Percentiles rank a stretch among this genome's conserved stretches.
These are phyloP conservation scores for Tanytarsus gracilentus DNA, from an alignment of 2,888 invertebrate genomes.

Conservation along the genomic window DNA sequence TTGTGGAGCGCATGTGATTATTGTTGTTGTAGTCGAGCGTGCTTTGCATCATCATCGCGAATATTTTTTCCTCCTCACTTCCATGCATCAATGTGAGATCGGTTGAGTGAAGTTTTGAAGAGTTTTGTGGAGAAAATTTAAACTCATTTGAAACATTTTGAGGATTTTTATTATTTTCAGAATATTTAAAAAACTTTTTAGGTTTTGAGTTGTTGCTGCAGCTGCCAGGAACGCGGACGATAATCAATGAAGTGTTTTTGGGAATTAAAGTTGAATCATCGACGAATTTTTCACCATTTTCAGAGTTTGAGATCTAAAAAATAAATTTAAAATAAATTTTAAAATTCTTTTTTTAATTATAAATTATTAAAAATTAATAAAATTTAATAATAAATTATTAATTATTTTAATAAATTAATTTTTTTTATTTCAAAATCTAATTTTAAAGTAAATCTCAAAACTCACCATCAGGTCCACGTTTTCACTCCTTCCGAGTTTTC, in stretches of 20 bases:
- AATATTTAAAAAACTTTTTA: neutral
- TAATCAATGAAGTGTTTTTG: constrained; percentile 93
- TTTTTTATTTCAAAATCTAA: neutral
- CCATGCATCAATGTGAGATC: constrained; percentile 84
- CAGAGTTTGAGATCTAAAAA: neutral
- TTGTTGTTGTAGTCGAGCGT: constrained; percentile 95
- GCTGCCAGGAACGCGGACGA: constrained; percentile 82
- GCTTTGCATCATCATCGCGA: constrained; percentile 95
- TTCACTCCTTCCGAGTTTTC: neutral
- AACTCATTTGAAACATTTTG: constrained; percentile 40
- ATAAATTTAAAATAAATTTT: neutral
- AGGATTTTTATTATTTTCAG: constrained; percentile 35
- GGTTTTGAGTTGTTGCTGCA: neutral
- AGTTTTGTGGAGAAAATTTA: constrained; percentile 45
- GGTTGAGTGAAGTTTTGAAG: too few species aligned
- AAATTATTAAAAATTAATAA: neutral
- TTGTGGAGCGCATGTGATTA: constrained; percentile 80
- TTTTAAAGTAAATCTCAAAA: too few species aligned
- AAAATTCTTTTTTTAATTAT: neutral
- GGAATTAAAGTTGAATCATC: constrained; percentile 88
- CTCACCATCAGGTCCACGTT: neutral
- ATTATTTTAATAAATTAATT: neutral
- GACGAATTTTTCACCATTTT: constrained; percentile 52
- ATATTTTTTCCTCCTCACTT: constrained; percentile 95
- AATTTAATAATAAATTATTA: neutral